Evolutionary conservation across 1,140 invertebrate genomes (phyloP).

Genomic region (Pogonomyrmex californicus): DNA sequence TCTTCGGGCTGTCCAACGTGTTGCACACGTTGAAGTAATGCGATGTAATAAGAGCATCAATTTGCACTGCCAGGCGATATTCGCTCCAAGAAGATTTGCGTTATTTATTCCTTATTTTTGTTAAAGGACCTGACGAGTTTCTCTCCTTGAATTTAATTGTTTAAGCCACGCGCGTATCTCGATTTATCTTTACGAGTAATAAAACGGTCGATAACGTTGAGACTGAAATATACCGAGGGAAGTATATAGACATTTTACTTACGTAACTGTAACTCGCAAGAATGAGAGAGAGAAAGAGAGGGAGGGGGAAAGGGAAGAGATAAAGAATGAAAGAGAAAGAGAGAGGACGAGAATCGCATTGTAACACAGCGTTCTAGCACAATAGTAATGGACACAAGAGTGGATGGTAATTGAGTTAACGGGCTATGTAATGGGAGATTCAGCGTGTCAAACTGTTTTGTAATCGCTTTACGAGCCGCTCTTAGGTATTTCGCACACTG

Average conservation of each 20-base stretch:
- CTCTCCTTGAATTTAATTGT: conserved; percentile 40
- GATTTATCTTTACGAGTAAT: conserved; percentile 51
- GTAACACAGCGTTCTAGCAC: conserved; percentile 61
- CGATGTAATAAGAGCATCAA: conserved; percentile 6
- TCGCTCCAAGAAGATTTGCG: not conserved
- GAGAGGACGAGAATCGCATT: conserved; percentile 42
- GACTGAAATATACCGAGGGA: not conserved
- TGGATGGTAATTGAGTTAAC: conserved; percentile 75
- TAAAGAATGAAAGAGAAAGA: not conserved
- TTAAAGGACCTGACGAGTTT: not conserved
- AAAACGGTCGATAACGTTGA: conserved; percentile 35
- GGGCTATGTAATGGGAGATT: conserved; percentile 69
- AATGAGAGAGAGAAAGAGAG: conserved; percentile 12
- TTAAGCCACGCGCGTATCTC: not conserved
- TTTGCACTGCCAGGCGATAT: conserved; percentile 20
- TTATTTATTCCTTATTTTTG: not conserved
- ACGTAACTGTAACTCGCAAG: conserved; percentile 31
- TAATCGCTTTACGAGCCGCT: conserved; percentile 39
- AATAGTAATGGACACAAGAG: conserved; percentile 69
- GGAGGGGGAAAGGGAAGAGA: no score
- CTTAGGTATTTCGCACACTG: conserved; percentile 47
- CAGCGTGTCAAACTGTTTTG: conserved; percentile 66
- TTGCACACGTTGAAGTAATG: not conserved
- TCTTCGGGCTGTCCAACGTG: conserved; percentile 17
- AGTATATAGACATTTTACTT: conserved; percentile 50